A percentile compares a stretch with the other conserved stretches of the same genome.
phyloP scores from a whole-genome alignment of 2,888 invertebrate species.

The Phyto melanocephala region DNA sequence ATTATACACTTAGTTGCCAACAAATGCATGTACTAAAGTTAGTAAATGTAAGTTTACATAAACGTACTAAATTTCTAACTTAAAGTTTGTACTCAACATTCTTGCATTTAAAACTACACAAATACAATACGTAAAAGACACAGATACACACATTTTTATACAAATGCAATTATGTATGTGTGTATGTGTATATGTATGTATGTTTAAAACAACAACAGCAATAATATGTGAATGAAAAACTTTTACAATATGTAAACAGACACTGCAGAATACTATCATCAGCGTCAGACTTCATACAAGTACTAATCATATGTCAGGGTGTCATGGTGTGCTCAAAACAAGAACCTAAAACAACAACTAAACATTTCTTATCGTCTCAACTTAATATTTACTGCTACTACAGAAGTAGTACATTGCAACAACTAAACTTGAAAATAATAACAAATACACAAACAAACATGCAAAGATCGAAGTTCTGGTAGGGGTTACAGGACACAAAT shows the following conservation, averaged over 20 bases:
- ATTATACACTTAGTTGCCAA: background rate
- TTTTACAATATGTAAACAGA: slow-evolving; percentile 62
- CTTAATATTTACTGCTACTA: slow-evolving; percentile 50
- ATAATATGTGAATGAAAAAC: slow-evolving; percentile 47
- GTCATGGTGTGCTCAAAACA: slow-evolving; percentile 55
- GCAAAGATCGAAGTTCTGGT: background rate
- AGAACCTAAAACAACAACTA: background rate
- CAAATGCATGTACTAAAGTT: background rate
- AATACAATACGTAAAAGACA: too few species aligned
- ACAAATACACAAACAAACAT: background rate
- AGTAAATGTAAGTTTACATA: background rate
- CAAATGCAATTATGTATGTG: background rate
- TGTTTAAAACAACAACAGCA: slow-evolving; percentile 4
- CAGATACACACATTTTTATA: background rate
- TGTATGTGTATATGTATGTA: background rate
- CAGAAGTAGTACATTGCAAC: background rate
- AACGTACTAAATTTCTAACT: background rate
- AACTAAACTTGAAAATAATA: slow-evolving; percentile 47
- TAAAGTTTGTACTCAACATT: slow-evolving; percentile 25
- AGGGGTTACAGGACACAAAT: background rate
- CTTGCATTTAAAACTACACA: slow-evolving; percentile 16
- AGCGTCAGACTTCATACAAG: slow-evolving; percentile 59
- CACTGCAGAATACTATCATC: slow-evolving; percentile 61
- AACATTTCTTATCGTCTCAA: slow-evolving; percentile 57
- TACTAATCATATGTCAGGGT: slow-evolving; percentile 64